Evolutionary conservation across 2,797 vertebrate genomes (phyloP), one percentile per base, ranked within the genome.

Genomic region (Tokudaia muenninki): DNA sequence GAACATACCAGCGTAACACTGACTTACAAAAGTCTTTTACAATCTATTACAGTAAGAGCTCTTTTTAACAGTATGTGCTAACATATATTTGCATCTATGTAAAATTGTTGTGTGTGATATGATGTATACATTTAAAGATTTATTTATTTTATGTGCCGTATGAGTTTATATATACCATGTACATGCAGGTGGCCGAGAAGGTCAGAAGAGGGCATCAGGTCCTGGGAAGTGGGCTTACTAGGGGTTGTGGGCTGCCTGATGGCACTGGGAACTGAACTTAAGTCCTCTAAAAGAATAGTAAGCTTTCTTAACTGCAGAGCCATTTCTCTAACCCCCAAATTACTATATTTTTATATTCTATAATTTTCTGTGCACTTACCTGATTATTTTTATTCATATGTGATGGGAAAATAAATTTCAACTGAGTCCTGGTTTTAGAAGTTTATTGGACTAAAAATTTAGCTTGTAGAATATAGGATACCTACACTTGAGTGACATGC

Each of bases 371-470:
- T 9, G 65, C 1, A 78, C 4, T 41, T 96, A 55, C 8, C 47
- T 59, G 37, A 37, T 94, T 94, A 83, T 88, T 94, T 91, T 96
- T 96, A 80, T 91, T 97, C 50, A 41, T 65, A 34, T 80, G n/a
- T 87, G 55, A 2, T 47, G 0, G 70, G 61, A 89, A 86, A 88
- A 95, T 92, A 92, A 89, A 83, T 94, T 95, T 94, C 17, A 95
- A 0, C 63, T 29, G 19, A 92, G 55, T 82, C 63, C 19, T 65
- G 9, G 10, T 78, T 16, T 92, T 86, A 11, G n/a, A 16, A 16
- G 41, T 92, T 86, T 83, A 74, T 77, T 80, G 74, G 44, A 91
- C n/a, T 67, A 52, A 94, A 90, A 44, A 72, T 70, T 94, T 96
- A 72, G 3, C 37, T 55, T 90, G 3, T 89, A 29, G 90, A 75